Evolutionary conservation across 2,113 vertebrate genomes (phyloP), one percentile per base, ranked within the genome.

Genomic region (Brachyistius frenatus): DNA sequence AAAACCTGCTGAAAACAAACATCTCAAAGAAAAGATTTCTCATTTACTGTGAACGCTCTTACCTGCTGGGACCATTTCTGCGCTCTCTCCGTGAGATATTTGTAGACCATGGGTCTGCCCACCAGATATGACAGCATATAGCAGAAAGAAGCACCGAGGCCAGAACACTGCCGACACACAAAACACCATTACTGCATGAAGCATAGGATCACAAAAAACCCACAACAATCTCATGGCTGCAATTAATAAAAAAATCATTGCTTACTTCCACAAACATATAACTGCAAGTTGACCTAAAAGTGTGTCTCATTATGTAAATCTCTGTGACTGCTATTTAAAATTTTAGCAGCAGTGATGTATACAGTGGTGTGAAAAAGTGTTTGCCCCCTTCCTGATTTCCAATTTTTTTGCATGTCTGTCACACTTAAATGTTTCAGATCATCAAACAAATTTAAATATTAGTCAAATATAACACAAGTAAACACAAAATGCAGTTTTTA

Each of bases 11-110:
- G 14, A 49, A 49, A 49, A 14, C 15, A 49, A 16, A 49, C 4
- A 33, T 61, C 35, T 44, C 7, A 44, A 44, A 44, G 41, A 44
- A 44, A 44, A 44, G 11, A 44, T 3, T 4, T 39, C 41, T 4
- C 10, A 44, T 44, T n/a, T 23, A 13, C 2, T 31, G 4, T 55
- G 14, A 32, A 15, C 55, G 9, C 3, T 37, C 60, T 93, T 94
- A 99, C 98, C 97, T 99, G 97, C 82, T 99, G 96, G 78, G 98
- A 99, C 98, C 98, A 99, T 91, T 97, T 99, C 57, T 96, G 94
- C 75, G 95, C 98, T 93, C 95, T 97, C 85, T 98, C 98, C 88
- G 97, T 96, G 88, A 99, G 95, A 75, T 99, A 99, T 94, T 95
- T 98, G 91, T 99, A 97, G 35, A 99, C 96, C 81, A 99, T 93